phyloP scores from a whole-genome alignment of 1,140 invertebrate species.

The Conopomorpha cramerella region DNA sequence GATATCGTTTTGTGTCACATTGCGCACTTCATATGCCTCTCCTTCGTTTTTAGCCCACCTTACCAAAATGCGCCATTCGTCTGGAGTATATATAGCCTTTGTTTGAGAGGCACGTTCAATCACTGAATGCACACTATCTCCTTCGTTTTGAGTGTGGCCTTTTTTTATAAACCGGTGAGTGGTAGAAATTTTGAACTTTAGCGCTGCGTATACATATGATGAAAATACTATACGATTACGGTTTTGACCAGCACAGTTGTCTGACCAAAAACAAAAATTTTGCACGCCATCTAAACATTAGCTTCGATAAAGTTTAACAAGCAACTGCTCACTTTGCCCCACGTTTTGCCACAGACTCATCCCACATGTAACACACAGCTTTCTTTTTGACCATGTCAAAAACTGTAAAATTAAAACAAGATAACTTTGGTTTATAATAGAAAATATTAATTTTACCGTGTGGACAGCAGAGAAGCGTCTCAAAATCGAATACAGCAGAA shows the following conservation, averaged over 20 bases:
- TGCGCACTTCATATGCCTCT: constrained; percentile 13
- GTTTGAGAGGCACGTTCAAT: constrained; percentile 22
- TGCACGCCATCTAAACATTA: not conserved
- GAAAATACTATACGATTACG: constrained; percentile 24
- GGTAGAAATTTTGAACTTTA: constrained; percentile 16
- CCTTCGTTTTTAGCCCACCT: constrained; percentile 15
- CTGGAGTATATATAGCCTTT: constrained; percentile 17
- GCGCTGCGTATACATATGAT: constrained; percentile 14
- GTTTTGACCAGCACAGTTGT: constrained; percentile 38
- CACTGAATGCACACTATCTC: constrained; percentile 24
- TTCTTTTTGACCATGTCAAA: constrained; percentile 14
- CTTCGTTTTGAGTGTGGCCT: constrained; percentile 34
- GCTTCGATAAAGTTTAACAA: constrained; percentile 11
- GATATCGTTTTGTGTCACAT: constrained; percentile 13
- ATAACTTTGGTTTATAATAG: constrained; percentile 7
- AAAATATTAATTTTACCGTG: constrained; percentile 6
- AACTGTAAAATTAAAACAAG: constrained; percentile 17
- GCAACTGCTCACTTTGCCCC: constrained; percentile 19
- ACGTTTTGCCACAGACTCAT: constrained; percentile 13
- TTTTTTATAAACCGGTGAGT: constrained; percentile 23
- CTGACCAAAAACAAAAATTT: constrained; percentile 13
- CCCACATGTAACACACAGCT: constrained; percentile 17
- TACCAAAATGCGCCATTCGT: constrained; percentile 19
- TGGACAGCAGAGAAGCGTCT: constrained; percentile 6
- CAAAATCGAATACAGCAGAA: constrained; percentile 6